Conservation (phyloP, 2,888 invertebrate genomes). For the Erebia aethiops region DNA sequence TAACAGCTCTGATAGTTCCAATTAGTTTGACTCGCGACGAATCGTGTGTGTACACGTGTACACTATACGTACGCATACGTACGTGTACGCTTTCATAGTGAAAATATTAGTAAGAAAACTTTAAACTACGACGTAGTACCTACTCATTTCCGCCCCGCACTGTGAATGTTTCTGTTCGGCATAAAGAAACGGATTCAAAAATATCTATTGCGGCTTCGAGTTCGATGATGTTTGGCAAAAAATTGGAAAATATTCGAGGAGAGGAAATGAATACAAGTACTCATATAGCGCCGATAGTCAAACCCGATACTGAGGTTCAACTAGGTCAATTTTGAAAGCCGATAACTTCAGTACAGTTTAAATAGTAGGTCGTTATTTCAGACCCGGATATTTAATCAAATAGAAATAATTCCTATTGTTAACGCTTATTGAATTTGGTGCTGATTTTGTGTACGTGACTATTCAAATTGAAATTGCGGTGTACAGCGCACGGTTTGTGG, state of each 20-base stretch:
- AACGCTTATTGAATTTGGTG: conserved; percentile 1
- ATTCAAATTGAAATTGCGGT: not conserved
- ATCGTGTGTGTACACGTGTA: too few relatives aligned
- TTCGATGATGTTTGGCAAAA: not conserved
- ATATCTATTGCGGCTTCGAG: not conserved
- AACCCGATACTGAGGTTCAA: conserved; percentile 12
- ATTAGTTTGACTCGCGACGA: too few relatives aligned
- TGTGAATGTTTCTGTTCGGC: too few relatives aligned
- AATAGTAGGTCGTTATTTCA: conserved; percentile 8
- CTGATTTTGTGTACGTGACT: not conserved
- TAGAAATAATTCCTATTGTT: not conserved
- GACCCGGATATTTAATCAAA: conserved; percentile 12
- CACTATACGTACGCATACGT: too few relatives aligned
- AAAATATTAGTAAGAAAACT: too few relatives aligned
- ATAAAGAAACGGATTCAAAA: not conserved
- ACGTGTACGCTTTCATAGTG: too few relatives aligned
- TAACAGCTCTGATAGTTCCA: too few relatives aligned
- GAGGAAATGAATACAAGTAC: conserved; percentile 12
- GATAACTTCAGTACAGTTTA: conserved; percentile 12
- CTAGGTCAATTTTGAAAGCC: conserved; percentile 18
- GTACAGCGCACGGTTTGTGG: too few relatives aligned
- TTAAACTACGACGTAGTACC: too few relatives aligned
- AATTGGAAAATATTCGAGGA: conserved; percentile 2
- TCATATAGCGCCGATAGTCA: not conserved
- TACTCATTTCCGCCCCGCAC: too few relatives aligned